Conservation (phyloP, 2,113 vertebrate species). For the Vombatus ursinus region DNA sequence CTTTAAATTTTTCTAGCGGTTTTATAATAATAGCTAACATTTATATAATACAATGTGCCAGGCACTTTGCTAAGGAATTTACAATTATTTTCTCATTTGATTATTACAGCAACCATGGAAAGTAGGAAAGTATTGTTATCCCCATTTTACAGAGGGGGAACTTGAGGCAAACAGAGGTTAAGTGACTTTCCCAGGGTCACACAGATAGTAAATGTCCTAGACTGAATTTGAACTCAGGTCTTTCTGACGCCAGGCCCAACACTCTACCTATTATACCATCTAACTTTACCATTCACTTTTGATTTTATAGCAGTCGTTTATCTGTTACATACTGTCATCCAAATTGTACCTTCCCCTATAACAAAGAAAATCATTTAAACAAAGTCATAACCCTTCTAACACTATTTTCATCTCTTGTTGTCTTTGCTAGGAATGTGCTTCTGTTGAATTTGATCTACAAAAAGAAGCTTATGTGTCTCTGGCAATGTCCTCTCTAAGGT, state of each 20-base stretch:
- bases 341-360: not conserved
- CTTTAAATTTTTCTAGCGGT: too few relatives aligned
- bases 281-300: not conserved
- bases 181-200: not conserved
- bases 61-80: too few relatives aligned
- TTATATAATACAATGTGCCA: too few relatives aligned
- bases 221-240: not conserved
- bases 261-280: not conserved
- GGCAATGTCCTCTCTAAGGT: not conserved
- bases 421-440: not conserved
- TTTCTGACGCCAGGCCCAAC: not conserved
- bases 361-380: not conserved
- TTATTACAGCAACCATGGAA: too few relatives aligned
- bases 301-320: not conserved
- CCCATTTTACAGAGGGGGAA: not conserved
- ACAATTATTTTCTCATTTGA: too few relatives aligned
- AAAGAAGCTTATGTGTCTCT: not conserved
- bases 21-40: too few relatives aligned
- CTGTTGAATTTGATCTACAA: not conserved
- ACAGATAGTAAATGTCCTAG: not conserved
- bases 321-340: not conserved
- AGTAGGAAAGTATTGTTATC: too few relatives aligned
- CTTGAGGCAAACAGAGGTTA: not conserved
- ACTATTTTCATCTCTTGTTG: not conserved
- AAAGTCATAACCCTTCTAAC: not conserved